phyloP scores from a whole-genome alignment of 2,888 invertebrate genomes.

The Cephus rjabovi region DNA sequence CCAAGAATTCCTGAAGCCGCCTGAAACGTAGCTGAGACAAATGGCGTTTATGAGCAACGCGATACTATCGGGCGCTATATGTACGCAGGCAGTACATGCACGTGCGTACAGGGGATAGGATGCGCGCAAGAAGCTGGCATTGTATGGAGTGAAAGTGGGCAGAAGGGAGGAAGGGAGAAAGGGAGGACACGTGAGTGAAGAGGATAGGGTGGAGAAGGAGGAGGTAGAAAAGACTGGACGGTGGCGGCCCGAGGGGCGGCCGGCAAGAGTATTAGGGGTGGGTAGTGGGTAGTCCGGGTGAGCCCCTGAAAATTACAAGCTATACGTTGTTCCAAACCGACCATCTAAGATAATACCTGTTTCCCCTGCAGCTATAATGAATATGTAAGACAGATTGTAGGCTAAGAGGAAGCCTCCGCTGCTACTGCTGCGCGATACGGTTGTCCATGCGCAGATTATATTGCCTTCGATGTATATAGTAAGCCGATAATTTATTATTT shows the following conservation, averaged over 20 bases:
- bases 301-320: conserved; percentile 65
- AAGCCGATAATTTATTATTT: conserved; percentile 59
- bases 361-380: conserved; percentile 66
- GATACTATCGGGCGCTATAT: conserved; percentile 39
- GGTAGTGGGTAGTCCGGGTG: conserved; percentile 15
- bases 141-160: conserved; percentile 30
- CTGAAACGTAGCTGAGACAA: conserved; percentile 24
- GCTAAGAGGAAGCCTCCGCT: conserved; percentile 63
- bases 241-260: conserved; percentile 1
- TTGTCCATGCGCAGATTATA: conserved; percentile 62
- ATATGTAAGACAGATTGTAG: conserved; percentile 67
- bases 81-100: conserved; percentile 23
- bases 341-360: conserved; percentile 66
- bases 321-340: conserved; percentile 64
- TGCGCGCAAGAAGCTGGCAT: conserved; percentile 42
- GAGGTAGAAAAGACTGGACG: conserved; percentile 15
- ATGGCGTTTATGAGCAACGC: conserved; percentile 39
- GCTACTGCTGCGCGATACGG: conserved; percentile 65
- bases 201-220: conserved; percentile 9
- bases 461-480: conserved; percentile 45
- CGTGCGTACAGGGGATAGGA: conserved; percentile 7
- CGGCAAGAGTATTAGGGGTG: not conserved
- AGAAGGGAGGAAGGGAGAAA: conserved; percentile 3
- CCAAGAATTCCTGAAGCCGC: conserved; percentile 41
- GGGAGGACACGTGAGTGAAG: not conserved